Evolutionary conservation across 2,888 invertebrate species (phyloP), one percentile per base, ranked within the genome.

Genomic region (Carabus problematicus): DNA sequence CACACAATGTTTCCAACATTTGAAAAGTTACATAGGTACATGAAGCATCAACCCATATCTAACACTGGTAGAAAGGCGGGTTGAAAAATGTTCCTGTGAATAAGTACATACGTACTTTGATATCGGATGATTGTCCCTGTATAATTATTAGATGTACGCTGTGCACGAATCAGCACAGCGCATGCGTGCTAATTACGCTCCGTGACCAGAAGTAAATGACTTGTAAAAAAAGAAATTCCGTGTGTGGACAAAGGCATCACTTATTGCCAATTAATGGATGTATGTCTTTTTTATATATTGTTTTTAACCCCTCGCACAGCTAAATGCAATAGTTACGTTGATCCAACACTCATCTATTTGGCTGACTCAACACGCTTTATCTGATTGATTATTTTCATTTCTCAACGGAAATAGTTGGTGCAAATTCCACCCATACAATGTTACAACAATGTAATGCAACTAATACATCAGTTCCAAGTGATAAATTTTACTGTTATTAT

Each of bases 261-360:
- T 62, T 62, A 62, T 62, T 49, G 49, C 61, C 47, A 62, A 62
- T 47, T 60, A 60, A 60, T 60, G 60, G 60, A 45, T 45, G 29
- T 43, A 29, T 29, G 29, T 3, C 29, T 29, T 29, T 29, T 29
- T n/a, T n/a, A n/a, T n/a, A n/a, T 29, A 29, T 29, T 29, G 29
- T 29, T 29, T 29, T 29, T 29, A 29, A 29, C 29, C 29, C 6
- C 29, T 29, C 6, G n/a, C 29, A 29, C 29, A 29, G 29, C 29
- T 29, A 29, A 29, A 29, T 29, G 29, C 29, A 29, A 29, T 6
- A 6, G 29, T 29, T 29, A 29, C 29, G 6, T 29, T 29, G 29
- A 29, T 12, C 45, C 1, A 45, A 45, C 45, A 45, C 45, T 45
- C 14, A 45, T 12, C 45, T 2, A n/a, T 45, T 14, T 14, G 7